Percentiles rank a stretch among this genome's conserved stretches.
These are phyloP conservation scores for Stenodera caucasica DNA, from an alignment of 2,888 invertebrate species.

Conservation along the genomic window DNA sequence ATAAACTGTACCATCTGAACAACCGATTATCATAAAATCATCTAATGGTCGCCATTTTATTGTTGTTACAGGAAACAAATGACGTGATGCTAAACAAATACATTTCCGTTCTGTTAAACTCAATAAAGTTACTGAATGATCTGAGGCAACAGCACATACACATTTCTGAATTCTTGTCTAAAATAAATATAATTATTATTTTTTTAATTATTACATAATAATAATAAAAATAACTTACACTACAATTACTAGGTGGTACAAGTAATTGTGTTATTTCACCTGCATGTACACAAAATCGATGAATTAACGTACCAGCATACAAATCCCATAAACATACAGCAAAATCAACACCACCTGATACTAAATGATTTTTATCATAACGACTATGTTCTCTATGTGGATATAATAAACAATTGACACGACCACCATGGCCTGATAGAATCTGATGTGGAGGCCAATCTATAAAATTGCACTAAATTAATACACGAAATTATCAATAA, in stretches of 20 bases:
- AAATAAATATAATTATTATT: background rate
- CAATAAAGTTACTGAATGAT: constrained; percentile 94
- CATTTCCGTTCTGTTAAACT: constrained; percentile 93
- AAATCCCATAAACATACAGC: constrained; percentile 97
- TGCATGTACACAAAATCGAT: constrained; percentile 97
- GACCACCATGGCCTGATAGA: constrained; percentile 85
- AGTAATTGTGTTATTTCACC: constrained; percentile 94
- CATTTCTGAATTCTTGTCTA: constrained; percentile 80
- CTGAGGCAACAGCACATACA: constrained; percentile 94
- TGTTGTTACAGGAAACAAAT: constrained; percentile 92
- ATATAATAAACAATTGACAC: constrained; percentile 93
- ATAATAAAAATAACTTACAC: constrained; percentile 60
- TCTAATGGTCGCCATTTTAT: constrained; percentile 97
- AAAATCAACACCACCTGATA: constrained; percentile 97
- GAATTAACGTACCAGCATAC: constrained; percentile 83
- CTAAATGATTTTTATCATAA: constrained; percentile 85
- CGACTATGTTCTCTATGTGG: constrained; percentile 89
- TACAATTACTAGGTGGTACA: constrained; percentile 91
- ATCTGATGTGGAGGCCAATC: constrained; percentile 92
- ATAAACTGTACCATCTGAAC: constrained; percentile 96
- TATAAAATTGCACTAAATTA: constrained; percentile 42
- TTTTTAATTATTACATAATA: background rate
- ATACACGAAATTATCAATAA: background rate
- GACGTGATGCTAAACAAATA: constrained; percentile 87
- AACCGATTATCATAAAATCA: constrained; percentile 97